Base-by-base conservation (phyloP, 2,888 invertebrate genomes). In the Nipponacmea schrenckii region DNA sequence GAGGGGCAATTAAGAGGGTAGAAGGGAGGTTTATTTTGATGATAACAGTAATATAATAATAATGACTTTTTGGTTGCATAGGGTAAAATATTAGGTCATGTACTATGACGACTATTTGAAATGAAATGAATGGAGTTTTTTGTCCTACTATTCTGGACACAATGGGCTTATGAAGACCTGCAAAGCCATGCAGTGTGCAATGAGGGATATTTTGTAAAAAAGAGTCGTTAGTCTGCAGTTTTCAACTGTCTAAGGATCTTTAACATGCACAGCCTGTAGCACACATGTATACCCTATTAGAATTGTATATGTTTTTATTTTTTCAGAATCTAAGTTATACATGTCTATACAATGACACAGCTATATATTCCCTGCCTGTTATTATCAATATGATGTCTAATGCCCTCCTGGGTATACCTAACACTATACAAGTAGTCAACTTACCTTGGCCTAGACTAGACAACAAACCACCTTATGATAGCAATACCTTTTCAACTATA, bases 351-450 rank as follows among this genome's bases (percentile, higher is more conserved):
- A 95, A 95, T 85, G 94, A 94, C 84, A 94, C 95, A 0, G 93
- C 92, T 82, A 92, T 94, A 67, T 95, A 95, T 86, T 93, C 94
- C 75, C 89, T 95, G 80, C 95, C 95, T 3, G 92, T 94, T 74
- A 69, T 75, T 27, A 72, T 86, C 45, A 83, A 81, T 72, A 26
- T 84, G 44, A 76, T 85, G 68, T 77, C 79, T 50, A 82, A 83
- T 63, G 75, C 76, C 62, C 64, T 86, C 12, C 68, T 85, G 27
- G 12, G 44, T 7, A 46, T 44, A 12, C 39, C 67, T 17, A 74
- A 67, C 56, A 68, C 64, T 15, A 76, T 83, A 26, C 68, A 67
- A 20, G 74, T 71, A 2, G 75, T 46, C 64, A 81, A 74, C 70
- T 71, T 81, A 20, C 84, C 84, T 0, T 84, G 85, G 85, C 81